Percentiles rank a stretch among this genome's conserved stretches.
Conservation (phyloP, 1,140 invertebrate species). For the Neuroterus valhalla region DNA sequence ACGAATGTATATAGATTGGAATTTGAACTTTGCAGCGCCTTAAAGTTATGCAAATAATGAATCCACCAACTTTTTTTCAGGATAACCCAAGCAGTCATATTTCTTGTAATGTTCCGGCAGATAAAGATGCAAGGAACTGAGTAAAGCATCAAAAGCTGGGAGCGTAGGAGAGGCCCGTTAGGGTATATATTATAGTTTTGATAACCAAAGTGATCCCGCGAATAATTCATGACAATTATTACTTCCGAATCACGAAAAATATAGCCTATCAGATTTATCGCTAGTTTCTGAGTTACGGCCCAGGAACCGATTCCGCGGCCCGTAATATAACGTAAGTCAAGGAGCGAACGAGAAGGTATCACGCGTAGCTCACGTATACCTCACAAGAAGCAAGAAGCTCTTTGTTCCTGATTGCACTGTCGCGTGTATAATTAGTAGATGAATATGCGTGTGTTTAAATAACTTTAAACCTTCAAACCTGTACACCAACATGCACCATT, state of each 20-base stretch:
- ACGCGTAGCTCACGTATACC: conserved; percentile 39
- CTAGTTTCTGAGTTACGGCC: conserved; percentile 63
- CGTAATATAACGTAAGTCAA: conserved; percentile 60
- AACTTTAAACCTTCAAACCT: not conserved
- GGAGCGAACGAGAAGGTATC: conserved; percentile 54
- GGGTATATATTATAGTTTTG: conserved; percentile 43
- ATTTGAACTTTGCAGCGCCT: too few relatives aligned
- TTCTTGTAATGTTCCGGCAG: conserved; percentile 41
- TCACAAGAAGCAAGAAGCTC: conserved; percentile 44
- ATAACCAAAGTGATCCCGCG: conserved; percentile 56
- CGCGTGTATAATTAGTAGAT: conserved; percentile 65
- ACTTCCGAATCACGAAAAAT: conserved; percentile 61
- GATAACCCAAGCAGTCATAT: not conserved
- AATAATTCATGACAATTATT: conserved; percentile 71
- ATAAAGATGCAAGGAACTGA: conserved; percentile 36
- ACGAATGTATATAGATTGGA: too few relatives aligned
- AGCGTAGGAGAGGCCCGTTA: conserved; percentile 40
- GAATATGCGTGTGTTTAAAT: conserved; percentile 48
- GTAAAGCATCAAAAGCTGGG: conserved; percentile 42
- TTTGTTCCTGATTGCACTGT: conserved; percentile 66
- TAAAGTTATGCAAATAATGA: too few relatives aligned
- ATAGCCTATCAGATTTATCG: conserved; percentile 67
- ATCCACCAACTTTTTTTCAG: too few relatives aligned
- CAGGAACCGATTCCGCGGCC: conserved; percentile 57
- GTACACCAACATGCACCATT: not conserved